Evolutionary conservation across 2,888 invertebrate genomes (phyloP).

Genomic region (Drosophila subsilvestris): DNA sequence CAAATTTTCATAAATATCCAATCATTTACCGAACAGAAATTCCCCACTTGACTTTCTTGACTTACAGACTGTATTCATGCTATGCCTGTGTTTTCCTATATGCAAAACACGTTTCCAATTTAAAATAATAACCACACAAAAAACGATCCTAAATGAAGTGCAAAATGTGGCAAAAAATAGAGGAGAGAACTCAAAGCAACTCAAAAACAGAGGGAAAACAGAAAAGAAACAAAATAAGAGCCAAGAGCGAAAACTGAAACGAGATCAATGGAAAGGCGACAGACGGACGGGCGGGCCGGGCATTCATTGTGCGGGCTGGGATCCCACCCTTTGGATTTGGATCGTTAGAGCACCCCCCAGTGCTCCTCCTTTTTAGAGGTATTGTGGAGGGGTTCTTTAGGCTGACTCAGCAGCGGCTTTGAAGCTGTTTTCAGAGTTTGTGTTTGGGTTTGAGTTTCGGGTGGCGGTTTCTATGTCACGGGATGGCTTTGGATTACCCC

Average conservation of each 20-base stretch:
- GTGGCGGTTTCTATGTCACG: constrained; percentile 67
- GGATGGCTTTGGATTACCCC: constrained; percentile 59
- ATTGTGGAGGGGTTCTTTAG: neutral
- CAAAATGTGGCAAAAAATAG: constrained; percentile 26
- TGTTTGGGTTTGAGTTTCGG: constrained; percentile 27
- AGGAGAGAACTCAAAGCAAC: constrained; percentile 2
- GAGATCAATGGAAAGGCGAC: neutral
- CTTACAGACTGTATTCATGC: neutral
- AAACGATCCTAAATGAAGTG: constrained; percentile 27
- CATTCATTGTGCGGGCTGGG: neutral
- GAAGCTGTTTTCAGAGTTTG: constrained; percentile 26
- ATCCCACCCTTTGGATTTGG: constrained; percentile 31
- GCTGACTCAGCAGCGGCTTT: constrained; percentile 64
- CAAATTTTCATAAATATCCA: too few species aligned
- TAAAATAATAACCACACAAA: constrained; percentile 46
- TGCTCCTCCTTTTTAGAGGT: neutral
- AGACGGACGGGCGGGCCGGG: constrained; percentile 5
- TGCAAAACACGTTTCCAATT: constrained; percentile 81
- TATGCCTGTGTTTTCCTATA: constrained; percentile 51
- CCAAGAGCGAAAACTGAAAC: constrained; percentile 4
- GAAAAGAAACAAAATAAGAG: neutral
- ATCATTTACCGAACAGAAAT: too few species aligned
- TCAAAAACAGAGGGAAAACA: neutral
- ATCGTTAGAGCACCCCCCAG: constrained; percentile 21
- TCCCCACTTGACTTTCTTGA: too few species aligned